Evolutionary conservation across 2,113 vertebrate species (phyloP).

Genomic region (Cyprinus carpio): DNA sequence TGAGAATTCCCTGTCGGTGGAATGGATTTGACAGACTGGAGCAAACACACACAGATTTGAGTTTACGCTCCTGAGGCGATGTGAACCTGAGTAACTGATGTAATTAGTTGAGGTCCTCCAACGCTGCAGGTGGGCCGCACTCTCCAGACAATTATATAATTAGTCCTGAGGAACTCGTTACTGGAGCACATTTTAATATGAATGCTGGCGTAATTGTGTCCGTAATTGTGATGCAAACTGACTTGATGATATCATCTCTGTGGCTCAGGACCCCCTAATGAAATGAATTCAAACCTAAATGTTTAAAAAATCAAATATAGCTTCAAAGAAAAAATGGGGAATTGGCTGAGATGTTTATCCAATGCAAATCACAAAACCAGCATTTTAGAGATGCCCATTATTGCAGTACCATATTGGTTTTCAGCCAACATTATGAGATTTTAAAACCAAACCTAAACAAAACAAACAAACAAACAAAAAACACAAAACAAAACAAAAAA

Average conservation of each 20-base stretch:
- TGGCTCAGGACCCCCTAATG: neutral
- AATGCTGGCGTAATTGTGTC: neutral
- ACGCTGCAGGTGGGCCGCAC: conserved; percentile 35
- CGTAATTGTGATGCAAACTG: neutral
- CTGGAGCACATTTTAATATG: neutral
- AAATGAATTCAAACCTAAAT: neutral
- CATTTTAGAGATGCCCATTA: neutral
- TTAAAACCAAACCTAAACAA: neutral
- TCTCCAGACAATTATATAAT: conserved; percentile 42
- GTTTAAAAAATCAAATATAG: neutral
- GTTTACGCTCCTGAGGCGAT: neutral
- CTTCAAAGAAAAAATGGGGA: neutral
- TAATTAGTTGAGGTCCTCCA: conserved; percentile 37
- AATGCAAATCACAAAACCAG: neutral
- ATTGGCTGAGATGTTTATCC: neutral
- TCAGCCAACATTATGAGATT: neutral
- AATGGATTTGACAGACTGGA: conserved; percentile 5
- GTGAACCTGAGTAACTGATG: conserved; percentile 26
- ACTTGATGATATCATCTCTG: conserved; percentile 28
- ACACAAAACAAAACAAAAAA: too few relatives aligned
- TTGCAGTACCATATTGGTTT: neutral
- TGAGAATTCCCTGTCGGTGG: neutral
- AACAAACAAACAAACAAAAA: too few relatives aligned
- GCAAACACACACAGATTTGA: neutral
- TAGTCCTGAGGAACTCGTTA: conserved; percentile 44